Evolutionary conservation across 1,140 invertebrate species (phyloP).

Genomic region (Leucophenga varia): DNA sequence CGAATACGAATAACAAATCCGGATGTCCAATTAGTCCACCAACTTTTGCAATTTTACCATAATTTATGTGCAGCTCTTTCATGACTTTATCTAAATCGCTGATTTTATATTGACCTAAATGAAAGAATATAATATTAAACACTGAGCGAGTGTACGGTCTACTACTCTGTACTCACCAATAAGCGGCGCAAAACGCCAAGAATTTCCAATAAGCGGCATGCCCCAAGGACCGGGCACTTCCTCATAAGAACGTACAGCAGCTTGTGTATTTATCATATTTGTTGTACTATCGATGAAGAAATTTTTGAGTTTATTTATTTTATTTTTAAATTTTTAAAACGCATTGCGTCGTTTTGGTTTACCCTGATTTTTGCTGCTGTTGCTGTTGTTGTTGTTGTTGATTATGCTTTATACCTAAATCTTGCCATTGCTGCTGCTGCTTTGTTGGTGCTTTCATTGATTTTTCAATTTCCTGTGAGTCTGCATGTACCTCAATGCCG

Average conservation of each 20-base stretch:
- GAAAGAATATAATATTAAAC: background rate
- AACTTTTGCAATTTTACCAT: conserved; percentile 73
- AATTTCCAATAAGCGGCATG: conserved; percentile 75
- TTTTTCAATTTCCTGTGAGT: conserved; percentile 49
- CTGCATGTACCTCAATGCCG: conserved; percentile 1
- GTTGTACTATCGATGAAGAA: background rate
- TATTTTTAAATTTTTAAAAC: conserved; percentile 36
- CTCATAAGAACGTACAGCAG: conserved; percentile 60
- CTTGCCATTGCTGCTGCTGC: conserved; percentile 12
- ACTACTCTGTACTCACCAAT: conserved; percentile 61
- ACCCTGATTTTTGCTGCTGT: background rate
- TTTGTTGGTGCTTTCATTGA: conserved; percentile 30
- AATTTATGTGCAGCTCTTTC: conserved; percentile 64
- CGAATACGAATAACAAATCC: conserved; percentile 77
- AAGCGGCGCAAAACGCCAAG: conserved; percentile 74
- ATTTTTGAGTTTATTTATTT: conserved; percentile 54
- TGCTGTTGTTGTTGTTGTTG: conserved; percentile 4
- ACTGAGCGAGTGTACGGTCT: background rate
- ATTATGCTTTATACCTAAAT: conserved; percentile 4
- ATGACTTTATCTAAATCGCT: conserved; percentile 75
- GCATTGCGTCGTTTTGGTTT: background rate
- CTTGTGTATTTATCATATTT: background rate
- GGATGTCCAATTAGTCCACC: conserved; percentile 74
- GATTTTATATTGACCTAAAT: conserved; percentile 70
- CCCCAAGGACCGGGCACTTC: conserved; percentile 76